Evolutionary conservation across 30 jellyfish, hydroid and myxozoan genomes (phyloP), one percentile per base, ranked within the genome.

Genomic region (Aurelia aurita): DNA sequence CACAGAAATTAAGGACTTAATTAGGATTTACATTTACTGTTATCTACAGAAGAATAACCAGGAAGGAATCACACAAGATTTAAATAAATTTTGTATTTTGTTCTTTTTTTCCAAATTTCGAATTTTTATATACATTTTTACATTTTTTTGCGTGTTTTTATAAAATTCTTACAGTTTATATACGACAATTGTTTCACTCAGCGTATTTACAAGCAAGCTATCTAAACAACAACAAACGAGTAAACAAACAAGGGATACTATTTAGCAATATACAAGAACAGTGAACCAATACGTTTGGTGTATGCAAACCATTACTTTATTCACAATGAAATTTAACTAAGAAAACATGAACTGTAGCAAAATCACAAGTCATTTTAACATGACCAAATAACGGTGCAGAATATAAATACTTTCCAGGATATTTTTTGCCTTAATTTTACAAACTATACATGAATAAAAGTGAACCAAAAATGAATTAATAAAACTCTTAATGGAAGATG

Each of bases 61-160:
- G 2, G 14, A 55, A 55, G 15, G 14, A 55, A 55, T 55, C 25
- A 55, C 67, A 55, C 67, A 55, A 6, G 29, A 19, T 55, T 55
- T 3, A 55, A 55, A 19, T 19, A 22, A 19, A 55, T 72, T 72
- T 51, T n/a, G 70, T 15, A 45, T 83, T 83, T 83, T 70, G 63
- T 55, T 59, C 58, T 83, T 83, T 83, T 83, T 70, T 69, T 66
- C 74, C 43, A 35, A 57, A 81, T 81, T 29, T 73, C 60, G 60
- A 69, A 77, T 59, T 55, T 61, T 58, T 51, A 69, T 83, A 35
- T 83, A 83, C 93, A 83, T 83, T 83, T 83, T 83, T 83, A 83
- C 93, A 83, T 49, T 83, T 82, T 83, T 83, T 83, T 83, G 53
- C 79, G 60, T 57, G 65, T 43, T 45, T 83, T 83, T 83, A 69